Evolutionary conservation across 2,113 vertebrate species (phyloP), one percentile per base, ranked within the genome.

Genomic region (Nesogale talazaci): DNA sequence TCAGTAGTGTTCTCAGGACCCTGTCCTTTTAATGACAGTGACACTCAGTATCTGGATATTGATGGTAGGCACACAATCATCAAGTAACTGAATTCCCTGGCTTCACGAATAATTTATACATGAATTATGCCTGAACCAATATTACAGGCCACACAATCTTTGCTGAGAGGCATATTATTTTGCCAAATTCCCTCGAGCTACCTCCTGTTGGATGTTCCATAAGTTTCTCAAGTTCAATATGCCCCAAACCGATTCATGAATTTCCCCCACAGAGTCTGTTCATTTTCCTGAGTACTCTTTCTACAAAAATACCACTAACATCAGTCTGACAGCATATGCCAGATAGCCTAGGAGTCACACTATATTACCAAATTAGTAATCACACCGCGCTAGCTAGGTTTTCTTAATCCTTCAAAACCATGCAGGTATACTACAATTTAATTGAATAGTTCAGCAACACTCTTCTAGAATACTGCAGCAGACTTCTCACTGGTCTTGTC

Each of bases 101-200:
- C 9, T 75, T 96, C 15, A 87, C 27, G 11, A 42, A 63, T 78
- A 89, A 38, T 78, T 92, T 78, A 42, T 27, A 63, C 11, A 65
- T 6, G n/a, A 75, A 72, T 14, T 36, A 77, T 78, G 17, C 20
- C 56, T 79, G 40, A 82, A 2, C 84, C 10, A 22, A 63, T 22
- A 65, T 12, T 56, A 12, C 1, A 79, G 74, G 31, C 2, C 22
- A 91, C 63, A 4, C 84, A 82, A 52, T 29, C 16, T 82, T 83
- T 74, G 7, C 6, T 79, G 25, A 76, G 70, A 90, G 75, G 72
- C 31, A 22, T 7, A 86, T 76, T 1, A 27, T 86, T 89, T 46
- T 88, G 22, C 27, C 79, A 69, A 42, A 76, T 52, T 88, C 6
- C 20, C 38, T 77, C 59, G 77, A 20, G 6, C 6, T 12, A 74